Evolutionary conservation across 2,113 vertebrate species (phyloP), one percentile per base, ranked within the genome.

Genomic region (Prietella phreatophila): DNA sequence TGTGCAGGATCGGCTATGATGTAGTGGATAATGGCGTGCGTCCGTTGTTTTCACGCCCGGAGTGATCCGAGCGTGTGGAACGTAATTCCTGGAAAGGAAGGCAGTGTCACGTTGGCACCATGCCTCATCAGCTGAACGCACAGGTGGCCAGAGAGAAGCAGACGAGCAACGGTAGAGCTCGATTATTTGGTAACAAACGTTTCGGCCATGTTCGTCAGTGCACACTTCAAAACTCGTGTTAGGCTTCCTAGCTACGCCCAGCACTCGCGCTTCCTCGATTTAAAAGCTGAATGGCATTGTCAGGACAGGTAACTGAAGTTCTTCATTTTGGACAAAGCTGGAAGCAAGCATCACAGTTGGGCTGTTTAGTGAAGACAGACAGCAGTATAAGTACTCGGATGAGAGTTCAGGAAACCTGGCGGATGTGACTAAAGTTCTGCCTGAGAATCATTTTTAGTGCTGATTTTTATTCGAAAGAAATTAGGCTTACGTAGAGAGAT

Each of bases 81-180:
- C 36, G 55, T 86, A 84, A 85, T 88, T 87, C 71, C 83, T 75
- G 73, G 89, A 81, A 87, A 91, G 55, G 36, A 81, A 82, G 75
- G 78, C 82, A 71, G 81, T 58, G 63, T 86, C 90, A 47, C 63
- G n/a, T 85, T 91, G 88, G 90, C 86, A 83, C 27, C 42, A 27
- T 88, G 87, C 85, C 88, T 81, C 25, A 30, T 89, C 86, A 91
- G 82, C 90, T 89, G 84, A 85, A 87, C 63, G 63, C 69, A 87
- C 87, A 88, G 90, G 84, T 83, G 84, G 87, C 79, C 76, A 85
- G 82, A 85, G 47, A 30, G 71, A 86, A 50, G 65, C 1, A 60
- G 33, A 85, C 0, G 7, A 36, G 79, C 19, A 1, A 25, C 3
- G 7, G 56, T 80, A 11, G 75, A 17, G 80, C 36, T 36, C 83